Conservation (phyloP, 1,140 invertebrate species). For the Orius insidiosus region DNA sequence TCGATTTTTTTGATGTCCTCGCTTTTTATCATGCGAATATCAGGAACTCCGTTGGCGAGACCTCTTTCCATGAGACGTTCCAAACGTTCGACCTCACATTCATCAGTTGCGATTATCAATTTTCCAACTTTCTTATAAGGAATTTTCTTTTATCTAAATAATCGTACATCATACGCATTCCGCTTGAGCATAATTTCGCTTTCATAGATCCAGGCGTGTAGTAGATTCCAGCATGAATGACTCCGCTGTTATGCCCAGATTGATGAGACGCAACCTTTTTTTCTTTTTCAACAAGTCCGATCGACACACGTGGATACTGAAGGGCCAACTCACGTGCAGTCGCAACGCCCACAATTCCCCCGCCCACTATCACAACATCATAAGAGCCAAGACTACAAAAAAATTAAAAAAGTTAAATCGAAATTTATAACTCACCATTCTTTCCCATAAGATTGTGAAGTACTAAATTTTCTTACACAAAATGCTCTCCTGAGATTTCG, state of each 20-base stretch:
- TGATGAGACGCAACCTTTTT: constrained; percentile 71
- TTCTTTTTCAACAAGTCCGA: constrained; percentile 92
- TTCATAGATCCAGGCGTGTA: constrained; percentile 92
- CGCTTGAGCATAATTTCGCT: constrained; percentile 75
- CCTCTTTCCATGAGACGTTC: constrained; percentile 64
- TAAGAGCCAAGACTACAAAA: constrained; percentile 27
- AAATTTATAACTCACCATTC: background rate
- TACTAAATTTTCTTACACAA: no score
- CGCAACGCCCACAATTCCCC: constrained; percentile 90
- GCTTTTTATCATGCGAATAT: constrained; percentile 59
- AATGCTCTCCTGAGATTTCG: no score
- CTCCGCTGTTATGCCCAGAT: constrained; percentile 80
- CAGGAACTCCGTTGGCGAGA: constrained; percentile 71
- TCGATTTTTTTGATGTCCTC: constrained; percentile 69
- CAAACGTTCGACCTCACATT: constrained; percentile 50
- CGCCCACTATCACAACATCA: constrained; percentile 87
- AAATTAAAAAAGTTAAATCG: background rate
- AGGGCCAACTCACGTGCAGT: constrained; percentile 74
- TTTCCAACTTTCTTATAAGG: constrained; percentile 94
- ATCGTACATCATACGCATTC: constrained; percentile 64
- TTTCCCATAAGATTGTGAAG: background rate
- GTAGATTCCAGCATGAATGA: constrained; percentile 43
- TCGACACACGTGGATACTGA: constrained; percentile 57
- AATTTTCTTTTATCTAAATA: constrained; percentile 79
- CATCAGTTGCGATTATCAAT: constrained; percentile 72